These are phyloP conservation scores for Meandrina meandrites DNA, from an alignment of 92 coral and sea anemone species.

Conservation along the genomic window DNA sequence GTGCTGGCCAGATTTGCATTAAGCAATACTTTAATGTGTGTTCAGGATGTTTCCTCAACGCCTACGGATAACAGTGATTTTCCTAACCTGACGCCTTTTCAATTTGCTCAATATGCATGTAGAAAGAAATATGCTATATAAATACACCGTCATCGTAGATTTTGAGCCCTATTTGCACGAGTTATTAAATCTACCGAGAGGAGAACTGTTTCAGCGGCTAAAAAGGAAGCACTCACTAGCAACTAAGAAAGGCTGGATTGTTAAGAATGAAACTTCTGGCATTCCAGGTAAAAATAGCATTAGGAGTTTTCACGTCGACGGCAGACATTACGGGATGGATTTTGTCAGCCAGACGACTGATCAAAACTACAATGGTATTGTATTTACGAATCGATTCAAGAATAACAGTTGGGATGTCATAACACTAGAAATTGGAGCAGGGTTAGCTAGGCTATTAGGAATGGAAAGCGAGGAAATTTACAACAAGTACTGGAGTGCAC, in stretches of 20 bases:
- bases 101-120: neutral
- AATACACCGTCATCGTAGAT: neutral
- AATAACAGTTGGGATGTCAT: neutral
- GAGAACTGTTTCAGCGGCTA: neutral
- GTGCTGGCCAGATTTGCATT: neutral
- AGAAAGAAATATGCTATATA: neutral
- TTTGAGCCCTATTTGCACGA: slow-evolving; percentile 3
- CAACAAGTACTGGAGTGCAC: neutral
- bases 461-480: neutral
- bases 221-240: neutral
- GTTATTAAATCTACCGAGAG: neutral
- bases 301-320: neutral
- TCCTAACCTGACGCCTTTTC: neutral
- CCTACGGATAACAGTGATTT: neutral
- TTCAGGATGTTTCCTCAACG: neutral
- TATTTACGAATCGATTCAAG: neutral
- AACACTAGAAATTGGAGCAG: neutral
- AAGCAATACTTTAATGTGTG: neutral
- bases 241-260: neutral
- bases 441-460: neutral
- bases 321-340: neutral
- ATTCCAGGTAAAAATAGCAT: neutral
- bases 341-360: neutral
- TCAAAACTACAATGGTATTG: neutral
- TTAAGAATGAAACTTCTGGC: neutral